phyloP scores from a whole-genome alignment of 2,797 vertebrate genomes.

The Chiloscyllium punctatum region DNA sequence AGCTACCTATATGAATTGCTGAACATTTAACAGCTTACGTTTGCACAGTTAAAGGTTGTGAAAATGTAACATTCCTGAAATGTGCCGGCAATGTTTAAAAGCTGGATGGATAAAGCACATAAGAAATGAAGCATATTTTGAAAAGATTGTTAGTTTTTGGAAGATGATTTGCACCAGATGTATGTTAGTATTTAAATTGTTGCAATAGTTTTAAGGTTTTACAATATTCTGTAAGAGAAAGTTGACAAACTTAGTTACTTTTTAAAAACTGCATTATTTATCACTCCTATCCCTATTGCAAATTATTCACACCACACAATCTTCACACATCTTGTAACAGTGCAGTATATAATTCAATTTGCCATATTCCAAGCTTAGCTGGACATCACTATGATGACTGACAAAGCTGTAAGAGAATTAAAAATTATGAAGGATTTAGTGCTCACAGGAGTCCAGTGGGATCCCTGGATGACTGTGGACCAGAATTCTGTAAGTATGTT shows the following conservation, averaged over 20 bases:
- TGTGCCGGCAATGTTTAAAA: not conserved
- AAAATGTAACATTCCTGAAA: not conserved
- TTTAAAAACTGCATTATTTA: not conserved
- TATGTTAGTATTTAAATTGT: not conserved
- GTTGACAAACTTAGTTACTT: not conserved
- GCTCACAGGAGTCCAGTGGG: too few relatives aligned
- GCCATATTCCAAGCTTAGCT: too few relatives aligned
- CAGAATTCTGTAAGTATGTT: too few relatives aligned
- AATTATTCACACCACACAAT: not conserved
- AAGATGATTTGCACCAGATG: not conserved
- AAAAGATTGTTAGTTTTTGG: not conserved
- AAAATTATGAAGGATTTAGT: too few relatives aligned
- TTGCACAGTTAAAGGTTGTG: not conserved
- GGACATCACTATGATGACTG: too few relatives aligned
- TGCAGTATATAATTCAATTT: not conserved
- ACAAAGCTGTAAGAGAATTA: too few relatives aligned
- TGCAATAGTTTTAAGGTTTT: not conserved
- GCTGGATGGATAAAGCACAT: not conserved
- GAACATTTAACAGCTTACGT: not conserved
- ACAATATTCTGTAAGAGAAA: not conserved
- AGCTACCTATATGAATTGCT: not conserved
- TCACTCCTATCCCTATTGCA: not conserved
- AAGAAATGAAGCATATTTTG: not conserved
- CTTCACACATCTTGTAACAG: not conserved
- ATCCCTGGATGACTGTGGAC: too few relatives aligned